Evolutionary conservation across 2,113 vertebrate genomes (phyloP).

Genomic region (Rostratula benghalensis): DNA sequence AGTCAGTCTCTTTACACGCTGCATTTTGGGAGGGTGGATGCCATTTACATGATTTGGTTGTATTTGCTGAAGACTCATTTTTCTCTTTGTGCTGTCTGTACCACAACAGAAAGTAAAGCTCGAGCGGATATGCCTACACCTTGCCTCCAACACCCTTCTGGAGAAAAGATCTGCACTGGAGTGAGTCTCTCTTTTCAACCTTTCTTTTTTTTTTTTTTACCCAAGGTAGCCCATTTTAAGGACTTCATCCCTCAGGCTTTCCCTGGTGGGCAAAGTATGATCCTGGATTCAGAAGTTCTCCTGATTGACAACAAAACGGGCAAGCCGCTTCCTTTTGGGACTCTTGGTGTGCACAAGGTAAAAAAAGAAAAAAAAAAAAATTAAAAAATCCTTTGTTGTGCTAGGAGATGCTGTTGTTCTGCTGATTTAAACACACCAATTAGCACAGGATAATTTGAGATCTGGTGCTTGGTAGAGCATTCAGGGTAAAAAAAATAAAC

Average conservation of each 20-base stretch:
- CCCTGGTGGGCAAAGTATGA: constrained; percentile 92
- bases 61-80: background rate
- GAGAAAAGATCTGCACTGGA: background rate
- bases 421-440: background rate
- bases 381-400: background rate
- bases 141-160: background rate
- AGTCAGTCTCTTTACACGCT: background rate
- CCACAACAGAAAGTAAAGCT: background rate
- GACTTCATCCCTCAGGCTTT: constrained; percentile 95
- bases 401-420: background rate
- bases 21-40: background rate
- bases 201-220: background rate
- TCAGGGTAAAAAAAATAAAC: background rate
- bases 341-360: constrained; percentile 96
- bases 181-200: background rate
- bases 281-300: constrained; percentile 94
- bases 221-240: constrained; percentile 95
- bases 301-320: constrained; percentile 93
- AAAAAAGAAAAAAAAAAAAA: background rate
- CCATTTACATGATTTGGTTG: background rate
- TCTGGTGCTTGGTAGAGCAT: background rate
- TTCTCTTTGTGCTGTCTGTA: background rate
- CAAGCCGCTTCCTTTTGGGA: constrained; percentile 95
- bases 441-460: background rate
- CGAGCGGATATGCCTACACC: background rate